Base-by-base conservation (phyloP, 2,113 vertebrate species). In the Myotis yumanensis region DNA sequence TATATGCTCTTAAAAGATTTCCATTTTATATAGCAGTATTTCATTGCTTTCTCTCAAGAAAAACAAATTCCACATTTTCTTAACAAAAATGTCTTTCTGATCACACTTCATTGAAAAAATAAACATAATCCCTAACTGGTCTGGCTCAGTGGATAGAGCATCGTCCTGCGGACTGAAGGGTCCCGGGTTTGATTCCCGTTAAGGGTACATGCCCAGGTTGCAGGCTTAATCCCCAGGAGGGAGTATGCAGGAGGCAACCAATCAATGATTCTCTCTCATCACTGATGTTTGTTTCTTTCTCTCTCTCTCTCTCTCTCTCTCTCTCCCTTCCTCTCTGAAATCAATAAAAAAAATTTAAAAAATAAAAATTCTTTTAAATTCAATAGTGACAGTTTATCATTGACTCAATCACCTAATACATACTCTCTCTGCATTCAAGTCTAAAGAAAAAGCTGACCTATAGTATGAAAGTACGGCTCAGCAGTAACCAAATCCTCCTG, bases 351-450 rank as follows among this genome's bases (percentile, higher is more conserved):
- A 28, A 4, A 28, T 62, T 25, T 5, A 28, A 62, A 59, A 59
- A 59, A 57, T 59, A 90, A 91, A 91, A 86, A 89, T 80, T 95
- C n/a, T 95, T 93, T 72, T 35, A 94, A 91, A 40, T 87, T 51
- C 95, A 95, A 96, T 9, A 52, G 22, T 86, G 25, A 93, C 95
- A 91, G 81, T 69, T 86, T 90, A 95, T 52, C 89, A 93, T 4
- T 59, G 15, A 89, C 28, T 92, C 16, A 62, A 52, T 92, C 30
- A 37, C n/a, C 25, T 89, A 94, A 68, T 71, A 96, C 5, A 76
- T 81, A 94, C 28, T 69, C 35, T 83, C 72, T 82, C 4, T 86
- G 10, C 32, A 76, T 71, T 94, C 48, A 86, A 91, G 1, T 72
- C n/a, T 64, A 94, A 72, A 91, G 52, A 76, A 93, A 96, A 89